Evolutionary conservation across 2,113 vertebrate species (phyloP).

Genomic region (Paradisaea rubra): DNA sequence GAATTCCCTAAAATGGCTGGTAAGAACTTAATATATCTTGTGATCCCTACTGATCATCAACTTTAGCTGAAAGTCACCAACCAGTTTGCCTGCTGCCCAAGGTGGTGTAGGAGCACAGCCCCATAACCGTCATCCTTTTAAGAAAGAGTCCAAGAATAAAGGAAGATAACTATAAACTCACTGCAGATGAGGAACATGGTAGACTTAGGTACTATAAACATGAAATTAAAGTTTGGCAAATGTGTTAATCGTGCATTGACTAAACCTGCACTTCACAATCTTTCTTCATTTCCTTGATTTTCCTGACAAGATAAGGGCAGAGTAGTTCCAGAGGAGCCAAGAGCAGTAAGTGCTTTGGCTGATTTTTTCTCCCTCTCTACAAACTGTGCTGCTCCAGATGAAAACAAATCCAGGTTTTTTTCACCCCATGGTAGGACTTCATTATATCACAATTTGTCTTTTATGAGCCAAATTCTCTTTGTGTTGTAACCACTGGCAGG

Average conservation of each 20-base stretch:
- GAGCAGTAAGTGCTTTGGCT: neutral
- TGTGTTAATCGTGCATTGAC: neutral
- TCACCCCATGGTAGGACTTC: neutral
- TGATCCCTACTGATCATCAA: neutral
- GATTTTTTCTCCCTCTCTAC: neutral
- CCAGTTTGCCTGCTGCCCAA: neutral
- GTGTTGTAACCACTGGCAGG: slow-evolving; percentile 28
- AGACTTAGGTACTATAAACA: neutral
- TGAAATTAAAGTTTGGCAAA: neutral
- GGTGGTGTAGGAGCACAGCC: neutral
- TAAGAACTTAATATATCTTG: neutral
- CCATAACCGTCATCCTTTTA: neutral
- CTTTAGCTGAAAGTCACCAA: neutral
- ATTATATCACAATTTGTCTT: neutral
- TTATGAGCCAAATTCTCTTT: neutral
- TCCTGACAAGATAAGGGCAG: neutral
- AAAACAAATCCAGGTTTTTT: neutral
- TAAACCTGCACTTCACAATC: neutral
- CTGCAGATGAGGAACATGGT: neutral
- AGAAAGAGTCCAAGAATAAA: neutral
- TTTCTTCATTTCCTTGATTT: neutral
- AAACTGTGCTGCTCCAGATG: neutral
- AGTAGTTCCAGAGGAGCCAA: neutral
- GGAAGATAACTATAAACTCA: neutral
- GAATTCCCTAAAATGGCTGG: neutral